Evolutionary conservation across 2,113 vertebrate genomes (phyloP).

Genomic region (Centropus bengalensis): DNA sequence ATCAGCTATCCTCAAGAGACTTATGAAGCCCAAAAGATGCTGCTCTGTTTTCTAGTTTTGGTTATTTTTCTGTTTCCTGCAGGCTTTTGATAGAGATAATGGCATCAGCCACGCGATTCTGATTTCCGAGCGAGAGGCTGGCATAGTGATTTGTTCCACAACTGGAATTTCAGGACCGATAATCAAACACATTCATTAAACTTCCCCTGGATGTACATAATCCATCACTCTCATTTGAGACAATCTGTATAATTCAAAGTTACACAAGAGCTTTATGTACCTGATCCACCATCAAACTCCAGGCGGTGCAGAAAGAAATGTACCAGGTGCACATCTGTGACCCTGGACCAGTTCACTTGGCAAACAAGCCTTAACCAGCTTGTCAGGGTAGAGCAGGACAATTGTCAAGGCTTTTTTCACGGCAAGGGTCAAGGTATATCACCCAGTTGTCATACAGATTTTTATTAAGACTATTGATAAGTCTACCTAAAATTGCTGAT

Average conservation of each 20-base stretch:
- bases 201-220: neutral
- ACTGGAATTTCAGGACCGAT: neutral
- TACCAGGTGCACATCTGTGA: neutral
- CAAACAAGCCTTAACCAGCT: too few relatives aligned
- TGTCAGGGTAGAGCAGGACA: neutral
- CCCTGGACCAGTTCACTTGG: neutral
- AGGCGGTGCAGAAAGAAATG: neutral
- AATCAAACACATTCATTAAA: neutral
- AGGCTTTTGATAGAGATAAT: neutral
- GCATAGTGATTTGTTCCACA: neutral
- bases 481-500: neutral
- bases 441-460: neutral
- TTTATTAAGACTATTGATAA: neutral
- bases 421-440: neutral
- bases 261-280: neutral
- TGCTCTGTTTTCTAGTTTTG: neutral
- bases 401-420: neutral
- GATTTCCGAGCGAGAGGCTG: neutral
- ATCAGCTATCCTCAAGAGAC: neutral
- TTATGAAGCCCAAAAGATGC: neutral
- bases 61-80: neutral
- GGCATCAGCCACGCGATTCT: neutral
- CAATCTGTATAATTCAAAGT: neutral
- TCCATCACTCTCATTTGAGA: accelerated
- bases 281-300: neutral